Evolutionary conservation across 2,113 vertebrate genomes (phyloP).

Genomic region (Lutjanus erythropterus): DNA sequence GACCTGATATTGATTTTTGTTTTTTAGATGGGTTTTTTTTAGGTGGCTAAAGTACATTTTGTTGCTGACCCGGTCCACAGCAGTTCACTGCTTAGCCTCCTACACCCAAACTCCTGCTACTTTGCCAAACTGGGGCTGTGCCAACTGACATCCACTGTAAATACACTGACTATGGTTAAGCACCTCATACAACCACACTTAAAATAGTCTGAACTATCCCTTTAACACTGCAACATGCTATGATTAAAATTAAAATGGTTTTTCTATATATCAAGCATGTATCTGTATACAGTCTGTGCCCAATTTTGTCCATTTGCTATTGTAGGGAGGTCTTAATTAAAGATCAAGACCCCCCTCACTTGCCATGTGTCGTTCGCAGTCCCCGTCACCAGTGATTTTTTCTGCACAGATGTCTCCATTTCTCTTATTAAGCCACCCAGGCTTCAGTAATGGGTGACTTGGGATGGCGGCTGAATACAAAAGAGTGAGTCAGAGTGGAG

Average conservation of each 20-base stretch:
- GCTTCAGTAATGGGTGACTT: slow-evolving; percentile 58
- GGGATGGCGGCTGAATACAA: slow-evolving; percentile 41
- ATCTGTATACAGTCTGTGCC: background rate
- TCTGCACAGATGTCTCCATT: slow-evolving; percentile 66
- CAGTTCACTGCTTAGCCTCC: too few relatives aligned
- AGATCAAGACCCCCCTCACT: background rate
- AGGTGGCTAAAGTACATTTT: too few relatives aligned
- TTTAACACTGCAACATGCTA: background rate
- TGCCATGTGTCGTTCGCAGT: slow-evolving; percentile 26
- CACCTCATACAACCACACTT: too few relatives aligned
- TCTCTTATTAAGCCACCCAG: slow-evolving; percentile 63
- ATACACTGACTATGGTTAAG: too few relatives aligned
- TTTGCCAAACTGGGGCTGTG: too few relatives aligned
- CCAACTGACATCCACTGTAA: too few relatives aligned
- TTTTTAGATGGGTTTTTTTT: too few relatives aligned
- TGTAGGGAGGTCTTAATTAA: slow-evolving; percentile 12
- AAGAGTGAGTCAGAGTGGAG: slow-evolving; percentile 22
- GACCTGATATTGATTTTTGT: too few relatives aligned
- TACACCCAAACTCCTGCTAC: too few relatives aligned
- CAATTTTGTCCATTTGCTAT: background rate
- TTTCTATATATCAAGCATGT: background rate
- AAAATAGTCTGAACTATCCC: too few relatives aligned
- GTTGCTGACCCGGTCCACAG: too few relatives aligned
- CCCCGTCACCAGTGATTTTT: slow-evolving; percentile 47
- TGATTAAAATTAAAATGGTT: too few relatives aligned